Evolutionary conservation across 2,113 vertebrate genomes (phyloP), one percentile per base, ranked within the genome.

Genomic region (Thunnus maccoyii): DNA sequence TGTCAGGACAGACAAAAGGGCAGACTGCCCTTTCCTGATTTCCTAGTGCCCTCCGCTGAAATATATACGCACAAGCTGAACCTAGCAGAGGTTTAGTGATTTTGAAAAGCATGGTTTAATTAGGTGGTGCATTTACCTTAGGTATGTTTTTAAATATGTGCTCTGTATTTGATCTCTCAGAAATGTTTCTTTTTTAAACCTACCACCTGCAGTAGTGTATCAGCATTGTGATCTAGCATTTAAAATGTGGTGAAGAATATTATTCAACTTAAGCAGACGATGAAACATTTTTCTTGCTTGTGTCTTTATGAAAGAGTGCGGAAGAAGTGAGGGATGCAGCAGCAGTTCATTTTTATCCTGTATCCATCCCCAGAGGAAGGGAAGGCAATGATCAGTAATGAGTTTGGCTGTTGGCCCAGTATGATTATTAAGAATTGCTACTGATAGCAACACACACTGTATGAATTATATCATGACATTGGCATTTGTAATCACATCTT

Each of bases 401-500:
- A 90, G 78, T 88, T 68, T 87, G 85, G 50, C 84, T 16, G 20
- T 81, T 72, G 70, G 83, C 69, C 72, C 57, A 66, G 61, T 72
- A 48, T 66, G 25, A 87, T 88, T 80, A 76, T 89, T 85, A 88
- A 83, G 73, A 92, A 90, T 64, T 73, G 82, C 82, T 77, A 64
- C 77, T 78, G 83, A 85, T 85, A 83, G 87, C 52, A 74, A 63
- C 58, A 73, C 70, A 65, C 75, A 72, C 54, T 76, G 30, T 65
- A 52, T 83, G 75, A 89, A 81, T 82, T 69, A 86, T 76, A 86
- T 88, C 73, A 54, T 63, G 55, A 61, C 73, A 50, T 48, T 88
- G 90, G 81, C 82, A 87, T 75, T 87, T 88, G 66, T 87, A 91
- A 88, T 91, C 74, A 89, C 84, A 86, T 84, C 79, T 76, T 76